phyloP scores from a whole-genome alignment of 2,113 vertebrate species.

The Hemiprocne comata region DNA sequence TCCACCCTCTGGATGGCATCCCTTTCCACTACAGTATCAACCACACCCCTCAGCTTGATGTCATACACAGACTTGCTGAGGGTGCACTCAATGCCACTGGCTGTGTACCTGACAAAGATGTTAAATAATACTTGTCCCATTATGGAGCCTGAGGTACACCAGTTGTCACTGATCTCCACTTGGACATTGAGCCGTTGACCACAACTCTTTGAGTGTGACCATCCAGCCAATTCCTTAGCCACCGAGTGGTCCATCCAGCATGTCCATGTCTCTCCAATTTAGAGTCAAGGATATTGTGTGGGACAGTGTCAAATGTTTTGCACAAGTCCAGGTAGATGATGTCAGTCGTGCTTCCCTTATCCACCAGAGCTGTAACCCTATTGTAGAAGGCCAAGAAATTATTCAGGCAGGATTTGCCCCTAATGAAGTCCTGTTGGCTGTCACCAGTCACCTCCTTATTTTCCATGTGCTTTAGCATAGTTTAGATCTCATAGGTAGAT shows the following conservation, averaged over 20 bases:
- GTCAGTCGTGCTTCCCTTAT: not conserved
- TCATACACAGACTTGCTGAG: not conserved
- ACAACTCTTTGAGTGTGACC: not conserved
- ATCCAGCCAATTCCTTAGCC: not conserved
- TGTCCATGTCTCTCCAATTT: too few relatives aligned
- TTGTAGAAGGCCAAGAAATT: not conserved
- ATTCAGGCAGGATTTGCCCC: not conserved
- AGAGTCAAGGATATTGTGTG: too few relatives aligned
- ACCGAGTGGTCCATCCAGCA: too few relatives aligned
- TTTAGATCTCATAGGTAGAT: not conserved
- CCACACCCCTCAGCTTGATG: not conserved
- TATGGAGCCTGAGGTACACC: too few relatives aligned
- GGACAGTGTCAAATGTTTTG: not conserved
- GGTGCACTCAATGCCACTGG: not conserved
- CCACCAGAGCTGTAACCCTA: not conserved
- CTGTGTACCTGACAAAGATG: not conserved
- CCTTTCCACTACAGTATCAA: not conserved
- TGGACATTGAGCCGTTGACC: not conserved
- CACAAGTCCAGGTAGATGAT: not conserved
- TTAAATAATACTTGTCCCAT: not conserved
- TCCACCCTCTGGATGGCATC: not conserved
- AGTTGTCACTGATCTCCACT: not conserved
- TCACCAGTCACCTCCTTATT: not conserved
- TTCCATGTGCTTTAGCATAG: not conserved
- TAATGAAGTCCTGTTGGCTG: not conserved